Evolutionary conservation across 1,140 invertebrate species (phyloP).

Genomic region (Littorina saxatilis): DNA sequence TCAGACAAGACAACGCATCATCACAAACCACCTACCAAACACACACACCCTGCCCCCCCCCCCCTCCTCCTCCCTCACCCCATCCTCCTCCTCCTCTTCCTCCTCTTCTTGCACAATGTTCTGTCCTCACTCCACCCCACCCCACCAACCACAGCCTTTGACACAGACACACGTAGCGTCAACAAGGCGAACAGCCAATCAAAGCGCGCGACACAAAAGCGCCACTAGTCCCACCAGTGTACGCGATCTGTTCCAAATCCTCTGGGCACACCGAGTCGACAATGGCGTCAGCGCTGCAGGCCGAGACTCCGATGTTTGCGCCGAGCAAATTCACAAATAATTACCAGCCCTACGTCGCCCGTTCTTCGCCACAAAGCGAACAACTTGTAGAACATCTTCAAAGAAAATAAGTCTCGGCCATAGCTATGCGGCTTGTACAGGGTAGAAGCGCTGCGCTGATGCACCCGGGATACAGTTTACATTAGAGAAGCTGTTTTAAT

Average conservation of each 20-base stretch:
- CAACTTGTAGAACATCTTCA: too few relatives aligned
- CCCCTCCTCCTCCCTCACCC: too few relatives aligned
- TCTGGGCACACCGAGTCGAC: not conserved
- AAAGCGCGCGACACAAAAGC: not conserved
- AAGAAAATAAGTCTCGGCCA: not conserved
- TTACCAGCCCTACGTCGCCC: not conserved
- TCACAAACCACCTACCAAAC: too few relatives aligned
- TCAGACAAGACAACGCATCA: too few relatives aligned
- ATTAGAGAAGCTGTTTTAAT: too few relatives aligned
- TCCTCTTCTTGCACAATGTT: not conserved
- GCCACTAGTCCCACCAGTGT: not conserved
- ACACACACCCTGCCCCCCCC: too few relatives aligned
- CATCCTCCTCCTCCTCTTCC: too few relatives aligned
- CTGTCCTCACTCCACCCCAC: not conserved
- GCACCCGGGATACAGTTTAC: too few relatives aligned
- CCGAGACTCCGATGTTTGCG: not conserved
- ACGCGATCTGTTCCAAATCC: not conserved
- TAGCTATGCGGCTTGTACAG: not conserved
- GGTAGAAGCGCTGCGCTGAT: not conserved
- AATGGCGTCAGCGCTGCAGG: not conserved
- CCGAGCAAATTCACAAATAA: too few relatives aligned
- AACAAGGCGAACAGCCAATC: not conserved
- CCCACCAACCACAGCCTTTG: not conserved
- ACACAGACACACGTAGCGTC: slow-evolving; percentile 9
- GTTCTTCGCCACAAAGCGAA: not conserved